Percentiles rank a stretch among this genome's conserved stretches.
phyloP scores from a whole-genome alignment of 2,113 vertebrate genomes.

The Orycteropus afer region DNA sequence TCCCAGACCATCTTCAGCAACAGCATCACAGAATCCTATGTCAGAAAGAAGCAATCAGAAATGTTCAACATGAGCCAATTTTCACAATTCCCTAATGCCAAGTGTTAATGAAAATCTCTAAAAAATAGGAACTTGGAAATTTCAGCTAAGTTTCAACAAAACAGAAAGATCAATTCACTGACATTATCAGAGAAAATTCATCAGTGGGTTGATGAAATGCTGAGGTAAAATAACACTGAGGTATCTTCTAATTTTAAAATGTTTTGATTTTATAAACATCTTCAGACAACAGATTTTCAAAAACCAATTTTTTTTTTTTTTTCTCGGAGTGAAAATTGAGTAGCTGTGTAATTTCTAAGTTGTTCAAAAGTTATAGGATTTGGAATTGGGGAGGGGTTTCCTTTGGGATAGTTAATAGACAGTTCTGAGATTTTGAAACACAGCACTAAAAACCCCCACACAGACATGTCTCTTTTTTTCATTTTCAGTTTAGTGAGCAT shows the following conservation, averaged over 20 bases:
- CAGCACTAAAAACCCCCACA: not conserved
- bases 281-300: not conserved
- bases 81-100: not conserved
- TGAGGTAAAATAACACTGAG: not conserved
- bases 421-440: constrained; percentile 19
- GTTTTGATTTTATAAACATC: constrained; percentile 1
- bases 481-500: not conserved
- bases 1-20: not conserved
- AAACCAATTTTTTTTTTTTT: not conserved
- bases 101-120: not conserved
- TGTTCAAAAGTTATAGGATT: not conserved
- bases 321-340: not conserved
- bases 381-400: not conserved
- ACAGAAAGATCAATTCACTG: not conserved
- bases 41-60: not conserved
- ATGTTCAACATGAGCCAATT: not conserved
- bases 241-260: not conserved
- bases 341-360: not conserved
- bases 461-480: not conserved
- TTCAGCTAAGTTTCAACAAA: not conserved
- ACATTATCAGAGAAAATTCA: constrained; percentile 9
- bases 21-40: not conserved
- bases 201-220: not conserved
- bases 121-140: not conserved
- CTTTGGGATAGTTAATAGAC: not conserved